phyloP scores from a whole-genome alignment of 2,888 invertebrate genomes.

The Coronaproctus castanopsis region DNA sequence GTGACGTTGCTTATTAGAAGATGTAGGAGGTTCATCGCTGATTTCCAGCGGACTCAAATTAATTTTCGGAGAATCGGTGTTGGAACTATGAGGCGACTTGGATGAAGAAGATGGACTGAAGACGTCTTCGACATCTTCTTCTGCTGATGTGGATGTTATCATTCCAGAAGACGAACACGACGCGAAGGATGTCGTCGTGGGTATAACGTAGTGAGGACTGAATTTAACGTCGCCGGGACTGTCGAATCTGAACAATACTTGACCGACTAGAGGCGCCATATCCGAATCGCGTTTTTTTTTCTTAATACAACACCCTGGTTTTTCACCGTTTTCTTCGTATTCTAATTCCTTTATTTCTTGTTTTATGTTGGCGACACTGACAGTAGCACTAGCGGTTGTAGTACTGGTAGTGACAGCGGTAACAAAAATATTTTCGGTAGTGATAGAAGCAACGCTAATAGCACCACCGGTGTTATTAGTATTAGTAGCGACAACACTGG shows the following conservation, averaged over 20 bases:
- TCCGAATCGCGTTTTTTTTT: too few species aligned
- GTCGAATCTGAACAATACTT: slow-evolving; percentile 33
- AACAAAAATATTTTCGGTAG: not conserved
- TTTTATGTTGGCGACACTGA: too few species aligned
- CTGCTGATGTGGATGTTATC: slow-evolving; percentile 20
- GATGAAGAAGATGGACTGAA: slow-evolving; percentile 36
- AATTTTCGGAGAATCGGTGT: slow-evolving; percentile 33
- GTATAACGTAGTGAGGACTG: slow-evolving; percentile 6
- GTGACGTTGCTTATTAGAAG: not conserved
- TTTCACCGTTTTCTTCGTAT: too few species aligned
- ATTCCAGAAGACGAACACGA: not conserved
- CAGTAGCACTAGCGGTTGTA: not conserved
- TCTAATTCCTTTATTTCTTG: too few species aligned
- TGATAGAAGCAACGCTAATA: too few species aligned
- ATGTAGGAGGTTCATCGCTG: slow-evolving; percentile 24
- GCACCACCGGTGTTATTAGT: not conserved
- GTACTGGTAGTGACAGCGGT: not conserved
- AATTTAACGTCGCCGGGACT: slow-evolving; percentile 25
- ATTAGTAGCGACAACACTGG: not conserved
- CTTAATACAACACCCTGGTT: too few species aligned
- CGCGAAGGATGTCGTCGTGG: not conserved
- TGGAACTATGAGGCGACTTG: slow-evolving; percentile 33
- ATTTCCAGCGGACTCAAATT: slow-evolving; percentile 31
- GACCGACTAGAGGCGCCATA: slow-evolving; percentile 23
- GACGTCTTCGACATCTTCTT: slow-evolving; percentile 36